Conservation (phyloP, 1,140 invertebrate species). For the Pseudomyrmex concolor region DNA sequence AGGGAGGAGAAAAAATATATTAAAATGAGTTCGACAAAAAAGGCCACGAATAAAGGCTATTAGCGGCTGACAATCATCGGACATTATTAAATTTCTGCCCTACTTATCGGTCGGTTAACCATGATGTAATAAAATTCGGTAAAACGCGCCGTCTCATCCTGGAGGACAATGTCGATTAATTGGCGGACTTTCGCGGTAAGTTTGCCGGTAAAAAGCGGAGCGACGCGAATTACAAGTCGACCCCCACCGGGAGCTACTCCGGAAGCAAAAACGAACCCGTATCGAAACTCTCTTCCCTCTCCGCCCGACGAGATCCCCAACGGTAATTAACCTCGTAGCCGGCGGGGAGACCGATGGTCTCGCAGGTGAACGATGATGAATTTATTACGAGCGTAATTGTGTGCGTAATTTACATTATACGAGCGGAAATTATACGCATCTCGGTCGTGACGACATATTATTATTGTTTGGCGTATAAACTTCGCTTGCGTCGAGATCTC, state of each 20-base stretch:
- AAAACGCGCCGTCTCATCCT: slow-evolving; percentile 45
- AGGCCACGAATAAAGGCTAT: slow-evolving; percentile 35
- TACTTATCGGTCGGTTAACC: slow-evolving; percentile 45
- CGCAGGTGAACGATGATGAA: slow-evolving; percentile 47
- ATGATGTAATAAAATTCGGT: slow-evolving; percentile 33
- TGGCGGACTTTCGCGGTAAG: slow-evolving; percentile 53
- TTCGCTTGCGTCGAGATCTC: background rate
- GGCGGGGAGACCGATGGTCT: background rate
- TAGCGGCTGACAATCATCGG: slow-evolving; percentile 34
- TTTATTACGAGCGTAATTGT: slow-evolving; percentile 51
- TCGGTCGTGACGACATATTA: background rate
- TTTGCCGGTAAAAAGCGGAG: slow-evolving; percentile 51
- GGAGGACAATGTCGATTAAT: slow-evolving; percentile 51
- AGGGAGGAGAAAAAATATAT: slow-evolving; percentile 6
- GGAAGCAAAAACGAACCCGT: slow-evolving; percentile 30
- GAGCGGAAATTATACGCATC: slow-evolving; percentile 10
- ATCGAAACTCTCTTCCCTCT: slow-evolving; percentile 23
- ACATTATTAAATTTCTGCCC: slow-evolving; percentile 48
- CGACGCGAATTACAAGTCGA: slow-evolving; percentile 29
- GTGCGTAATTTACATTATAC: slow-evolving; percentile 42
- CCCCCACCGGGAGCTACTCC: background rate
- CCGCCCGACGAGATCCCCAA: background rate
- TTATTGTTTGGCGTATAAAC: background rate
- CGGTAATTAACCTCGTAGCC: slow-evolving; percentile 35
- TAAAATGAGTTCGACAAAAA: slow-evolving; percentile 37